Evolutionary conservation across 2,113 vertebrate genomes (phyloP).

Genomic region (Anolis sagrei): DNA sequence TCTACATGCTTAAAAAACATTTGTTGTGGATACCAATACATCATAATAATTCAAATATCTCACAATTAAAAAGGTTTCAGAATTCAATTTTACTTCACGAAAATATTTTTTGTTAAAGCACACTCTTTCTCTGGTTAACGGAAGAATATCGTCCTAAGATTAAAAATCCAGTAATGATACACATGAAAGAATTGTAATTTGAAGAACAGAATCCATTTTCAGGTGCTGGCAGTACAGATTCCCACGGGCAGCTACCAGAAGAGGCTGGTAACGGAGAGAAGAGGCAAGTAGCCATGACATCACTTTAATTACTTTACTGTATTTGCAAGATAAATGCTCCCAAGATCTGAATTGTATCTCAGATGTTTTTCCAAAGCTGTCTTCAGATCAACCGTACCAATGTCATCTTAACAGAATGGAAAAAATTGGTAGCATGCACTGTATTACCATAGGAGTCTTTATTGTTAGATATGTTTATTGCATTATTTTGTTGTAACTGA

Average conservation of each 20-base stretch:
- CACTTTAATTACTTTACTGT: background rate
- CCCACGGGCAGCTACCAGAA: background rate
- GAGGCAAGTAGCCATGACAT: no score
- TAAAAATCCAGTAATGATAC: background rate
- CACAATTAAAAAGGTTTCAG: background rate
- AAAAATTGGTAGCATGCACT: background rate
- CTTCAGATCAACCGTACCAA: background rate
- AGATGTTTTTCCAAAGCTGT: background rate
- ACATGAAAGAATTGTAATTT: background rate
- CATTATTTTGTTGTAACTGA: background rate
- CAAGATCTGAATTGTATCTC: background rate
- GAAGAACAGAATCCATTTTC: background rate
- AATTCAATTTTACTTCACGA: slow-evolving; percentile 29
- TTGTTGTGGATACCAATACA: background rate
- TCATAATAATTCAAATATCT: background rate
- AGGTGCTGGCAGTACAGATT: no score
- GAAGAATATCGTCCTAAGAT: slow-evolving; percentile 29
- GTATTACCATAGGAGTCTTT: background rate
- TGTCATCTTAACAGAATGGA: background rate
- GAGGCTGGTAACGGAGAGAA: background rate
- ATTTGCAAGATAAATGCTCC: background rate
- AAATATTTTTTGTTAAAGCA: slow-evolving; percentile 8
- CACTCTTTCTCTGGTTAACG: background rate
- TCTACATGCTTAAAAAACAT: background rate
- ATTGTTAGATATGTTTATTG: background rate